Conservation (phyloP, 2,797 vertebrate species). For the Ataeniobius toweri region DNA sequence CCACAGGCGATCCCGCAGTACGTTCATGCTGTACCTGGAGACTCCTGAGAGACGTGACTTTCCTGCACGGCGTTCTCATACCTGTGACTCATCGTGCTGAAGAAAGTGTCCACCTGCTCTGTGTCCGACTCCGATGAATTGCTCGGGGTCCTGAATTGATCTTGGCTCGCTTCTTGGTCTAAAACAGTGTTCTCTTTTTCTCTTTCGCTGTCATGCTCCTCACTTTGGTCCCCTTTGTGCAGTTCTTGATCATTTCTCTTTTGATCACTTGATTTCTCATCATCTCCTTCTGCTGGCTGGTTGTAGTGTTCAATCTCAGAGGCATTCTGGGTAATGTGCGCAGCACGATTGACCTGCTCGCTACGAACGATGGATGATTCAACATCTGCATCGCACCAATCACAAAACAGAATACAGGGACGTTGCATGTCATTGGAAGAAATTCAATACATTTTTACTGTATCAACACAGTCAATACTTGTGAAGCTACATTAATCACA, state of each 20-base stretch:
- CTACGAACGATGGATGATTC: conserved; percentile 37
- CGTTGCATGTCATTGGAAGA: neutral
- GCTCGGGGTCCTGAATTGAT: conserved; percentile 35
- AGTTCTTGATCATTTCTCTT: conserved; percentile 46
- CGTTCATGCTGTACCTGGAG: conserved; percentile 17
- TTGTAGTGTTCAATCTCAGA: conserved; percentile 52
- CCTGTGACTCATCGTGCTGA: conserved; percentile 98
- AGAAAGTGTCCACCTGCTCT: conserved; percentile 90
- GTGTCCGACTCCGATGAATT: conserved; percentile 52
- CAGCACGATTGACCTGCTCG: conserved; percentile 48
- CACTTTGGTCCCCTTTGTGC: conserved; percentile 54
- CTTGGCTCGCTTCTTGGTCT: conserved; percentile 43
- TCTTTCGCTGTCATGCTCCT: conserved; percentile 38
- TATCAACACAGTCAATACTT: no score
- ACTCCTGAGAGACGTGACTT: conserved; percentile 64
- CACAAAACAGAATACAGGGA: neutral
- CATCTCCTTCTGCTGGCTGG: conserved; percentile 42
- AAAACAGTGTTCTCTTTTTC: conserved; percentile 20
- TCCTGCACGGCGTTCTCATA: conserved; percentile 77
- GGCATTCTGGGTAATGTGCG: conserved; percentile 45
- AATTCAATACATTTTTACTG: neutral
- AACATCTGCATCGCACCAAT: conserved; percentile 36
- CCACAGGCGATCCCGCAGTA: conserved; percentile 29
- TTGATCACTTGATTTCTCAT: conserved; percentile 36
- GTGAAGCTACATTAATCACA: no score